Conservation (phyloP, 2,888 invertebrate species). For the Eristalis intricaria region DNA sequence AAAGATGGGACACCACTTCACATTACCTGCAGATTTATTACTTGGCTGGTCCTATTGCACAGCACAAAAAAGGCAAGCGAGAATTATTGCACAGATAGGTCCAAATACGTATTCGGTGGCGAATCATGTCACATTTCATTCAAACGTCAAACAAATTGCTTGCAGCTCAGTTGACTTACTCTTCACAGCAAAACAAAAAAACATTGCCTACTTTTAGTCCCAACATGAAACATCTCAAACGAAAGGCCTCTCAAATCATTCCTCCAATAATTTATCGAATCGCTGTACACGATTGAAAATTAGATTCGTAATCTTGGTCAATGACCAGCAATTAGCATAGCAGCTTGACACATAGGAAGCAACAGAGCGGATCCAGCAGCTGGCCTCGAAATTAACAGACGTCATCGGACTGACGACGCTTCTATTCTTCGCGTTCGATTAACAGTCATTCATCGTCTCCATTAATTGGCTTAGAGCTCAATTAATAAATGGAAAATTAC, state of each 20-base stretch:
- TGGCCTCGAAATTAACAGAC: neutral
- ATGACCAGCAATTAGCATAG: neutral
- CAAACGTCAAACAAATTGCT: too few relatives aligned
- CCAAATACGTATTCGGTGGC: too few relatives aligned
- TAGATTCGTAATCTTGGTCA: neutral
- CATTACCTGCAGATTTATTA: too few relatives aligned
- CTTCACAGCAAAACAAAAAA: neutral
- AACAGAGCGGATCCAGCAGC: neutral
- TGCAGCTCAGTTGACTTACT: neutral
- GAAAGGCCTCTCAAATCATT: neutral
- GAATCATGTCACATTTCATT: too few relatives aligned
- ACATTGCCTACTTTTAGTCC: neutral
- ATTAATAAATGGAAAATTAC: constrained; percentile 22
- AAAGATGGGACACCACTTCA: too few relatives aligned
- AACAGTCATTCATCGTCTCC: neutral
- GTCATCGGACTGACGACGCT: neutral
- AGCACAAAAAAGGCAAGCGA: too few relatives aligned
- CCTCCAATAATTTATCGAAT: neutral
- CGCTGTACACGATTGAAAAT: neutral
- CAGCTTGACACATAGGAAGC: neutral
- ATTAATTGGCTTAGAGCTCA: neutral
- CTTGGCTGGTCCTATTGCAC: too few relatives aligned
- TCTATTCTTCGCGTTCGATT: neutral
- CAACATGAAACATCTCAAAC: neutral
- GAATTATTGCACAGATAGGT: too few relatives aligned